Percentiles rank a stretch among this genome's conserved stretches.
These are phyloP conservation scores for Sakesphorus luctuosus DNA, from an alignment of 2,113 vertebrate species.

Conservation along the genomic window DNA sequence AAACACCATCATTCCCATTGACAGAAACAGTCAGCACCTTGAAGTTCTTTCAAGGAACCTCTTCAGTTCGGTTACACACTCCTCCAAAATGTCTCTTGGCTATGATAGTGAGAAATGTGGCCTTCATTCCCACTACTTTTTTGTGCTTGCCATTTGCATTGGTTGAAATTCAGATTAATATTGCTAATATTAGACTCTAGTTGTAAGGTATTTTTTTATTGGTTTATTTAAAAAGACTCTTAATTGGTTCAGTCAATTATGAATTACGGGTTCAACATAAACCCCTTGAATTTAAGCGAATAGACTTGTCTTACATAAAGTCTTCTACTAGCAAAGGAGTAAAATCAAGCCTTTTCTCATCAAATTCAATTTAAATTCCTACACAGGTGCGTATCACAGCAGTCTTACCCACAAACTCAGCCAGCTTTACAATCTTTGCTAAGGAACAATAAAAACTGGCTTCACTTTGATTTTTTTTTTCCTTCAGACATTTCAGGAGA, in stretches of 20 bases:
- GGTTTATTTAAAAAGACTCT: not conserved
- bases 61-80: not conserved
- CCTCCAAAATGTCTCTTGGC: not conserved
- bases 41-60: not conserved
- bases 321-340: not conserved
- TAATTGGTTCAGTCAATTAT: not conserved
- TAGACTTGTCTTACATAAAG: not conserved
- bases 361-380: not conserved
- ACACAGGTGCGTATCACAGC: not conserved
- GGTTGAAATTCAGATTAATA: constrained; percentile 11
- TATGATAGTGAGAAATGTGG: not conserved
- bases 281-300: not conserved
- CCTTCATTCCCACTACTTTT: not conserved
- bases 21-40: not conserved
- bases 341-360: not conserved
- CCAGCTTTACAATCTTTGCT: not conserved
- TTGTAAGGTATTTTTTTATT: not conserved
- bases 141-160: not conserved
- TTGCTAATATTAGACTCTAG: not conserved
- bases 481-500: not conserved
- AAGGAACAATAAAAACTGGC: not conserved
- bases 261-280: not conserved
- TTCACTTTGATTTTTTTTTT: not conserved
- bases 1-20: not conserved
- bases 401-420: not conserved